phyloP scores from a whole-genome alignment of 2,888 invertebrate genomes.

The Ochropleura plecta region DNA sequence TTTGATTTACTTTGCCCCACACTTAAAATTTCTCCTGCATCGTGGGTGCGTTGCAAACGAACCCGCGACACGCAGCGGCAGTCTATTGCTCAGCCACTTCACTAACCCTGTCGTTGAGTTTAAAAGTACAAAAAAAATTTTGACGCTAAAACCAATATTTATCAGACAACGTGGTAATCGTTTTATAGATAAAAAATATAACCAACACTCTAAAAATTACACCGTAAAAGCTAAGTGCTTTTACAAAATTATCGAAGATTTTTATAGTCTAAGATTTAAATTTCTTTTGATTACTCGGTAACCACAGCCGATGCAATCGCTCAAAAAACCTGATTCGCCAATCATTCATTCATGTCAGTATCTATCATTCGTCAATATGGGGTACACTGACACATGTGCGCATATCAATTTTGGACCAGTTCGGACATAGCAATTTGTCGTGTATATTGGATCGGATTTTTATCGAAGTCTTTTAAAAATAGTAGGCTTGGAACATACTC shows the following conservation, averaged over 20 bases:
- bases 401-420: constrained; percentile 47
- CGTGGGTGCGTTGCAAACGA: too few relatives aligned
- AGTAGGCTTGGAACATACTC: neutral
- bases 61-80: too few relatives aligned
- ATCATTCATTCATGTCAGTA: constrained; percentile 36
- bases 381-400: constrained; percentile 56
- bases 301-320: constrained; percentile 11
- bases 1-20: too few relatives aligned
- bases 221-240: neutral
- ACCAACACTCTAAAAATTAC: constrained; percentile 28
- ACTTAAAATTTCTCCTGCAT: too few relatives aligned
- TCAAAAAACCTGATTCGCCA: constrained; percentile 38
- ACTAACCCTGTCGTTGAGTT: neutral
- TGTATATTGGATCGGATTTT: constrained; percentile 65
- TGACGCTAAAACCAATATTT: constrained; percentile 13
- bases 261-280: constrained; percentile 17
- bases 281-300: constrained; percentile 1
- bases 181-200: constrained; percentile 4
- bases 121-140: neutral
- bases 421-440: constrained; percentile 66
- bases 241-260: constrained; percentile 7
- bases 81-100: too few relatives aligned
- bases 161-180: neutral
- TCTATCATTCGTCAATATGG: constrained; percentile 49
- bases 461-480: constrained; percentile 35